Evolutionary conservation across 2,113 vertebrate species (phyloP).

Genomic region (Gallinago media): DNA sequence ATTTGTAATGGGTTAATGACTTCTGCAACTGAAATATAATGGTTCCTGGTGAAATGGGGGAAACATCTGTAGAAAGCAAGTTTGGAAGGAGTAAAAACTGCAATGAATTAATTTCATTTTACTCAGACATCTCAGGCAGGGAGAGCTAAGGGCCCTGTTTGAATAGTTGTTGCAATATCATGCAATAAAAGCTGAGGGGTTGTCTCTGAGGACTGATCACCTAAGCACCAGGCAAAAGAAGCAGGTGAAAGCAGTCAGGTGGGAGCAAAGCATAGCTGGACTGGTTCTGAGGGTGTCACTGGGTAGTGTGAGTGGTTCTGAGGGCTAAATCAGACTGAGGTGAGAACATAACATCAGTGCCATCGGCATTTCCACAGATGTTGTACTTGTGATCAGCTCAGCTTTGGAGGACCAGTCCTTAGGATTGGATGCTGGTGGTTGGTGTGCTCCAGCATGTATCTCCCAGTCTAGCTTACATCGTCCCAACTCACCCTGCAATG

Average conservation of each 20-base stretch:
- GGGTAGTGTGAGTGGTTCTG: neutral
- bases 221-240: neutral
- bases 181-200: neutral
- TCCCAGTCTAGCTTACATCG: neutral
- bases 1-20: slow-evolving; percentile 63
- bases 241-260: neutral
- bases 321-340: rapidly evolving
- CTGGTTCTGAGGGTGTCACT: neutral
- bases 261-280: neutral
- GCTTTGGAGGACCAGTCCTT: neutral
- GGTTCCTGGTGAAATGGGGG: slow-evolving; percentile 22
- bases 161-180: neutral
- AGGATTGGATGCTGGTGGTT: neutral
- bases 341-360: neutral
- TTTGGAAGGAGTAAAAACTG: slow-evolving; percentile 27
- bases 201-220: neutral
- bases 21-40: slow-evolving; percentile 26
- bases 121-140: neutral
- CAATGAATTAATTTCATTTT: slow-evolving; percentile 28
- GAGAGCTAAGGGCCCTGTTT: neutral
- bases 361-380: neutral
- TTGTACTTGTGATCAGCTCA: neutral
- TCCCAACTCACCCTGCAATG: neutral
- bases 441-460: neutral
- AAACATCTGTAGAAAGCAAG: slow-evolving; percentile 21